A percentile compares a stretch with the other conserved stretches of the same genome.
Conservation (phyloP, 2,888 invertebrate genomes). For the Erynnis tages region DNA sequence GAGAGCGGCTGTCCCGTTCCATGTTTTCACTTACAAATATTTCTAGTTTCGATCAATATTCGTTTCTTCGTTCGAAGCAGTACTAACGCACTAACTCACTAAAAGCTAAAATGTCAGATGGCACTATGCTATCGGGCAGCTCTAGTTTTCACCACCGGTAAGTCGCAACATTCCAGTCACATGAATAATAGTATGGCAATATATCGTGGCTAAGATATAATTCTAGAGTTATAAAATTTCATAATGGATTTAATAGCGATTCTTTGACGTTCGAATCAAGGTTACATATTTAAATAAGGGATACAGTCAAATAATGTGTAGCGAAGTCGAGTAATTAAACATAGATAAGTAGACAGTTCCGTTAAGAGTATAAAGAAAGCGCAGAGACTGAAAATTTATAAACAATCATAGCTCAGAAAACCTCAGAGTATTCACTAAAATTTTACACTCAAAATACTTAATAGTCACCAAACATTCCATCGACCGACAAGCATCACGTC, state of each 20-base stretch:
- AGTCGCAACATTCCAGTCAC: conserved; percentile 39
- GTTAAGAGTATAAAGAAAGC: conserved; percentile 5
- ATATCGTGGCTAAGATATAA: conserved; percentile 31
- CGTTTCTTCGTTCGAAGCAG: conserved; percentile 75
- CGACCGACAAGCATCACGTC: background rate
- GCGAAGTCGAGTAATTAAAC: conserved; percentile 4
- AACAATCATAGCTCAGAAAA: background rate
- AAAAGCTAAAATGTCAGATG: conserved; percentile 76
- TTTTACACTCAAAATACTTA: conserved; percentile 9
- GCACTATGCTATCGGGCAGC: conserved; percentile 73
- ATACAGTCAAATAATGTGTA: conserved; percentile 1
- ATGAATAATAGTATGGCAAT: conserved; percentile 33
- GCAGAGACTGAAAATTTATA: background rate
- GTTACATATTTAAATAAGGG: conserved; percentile 5
- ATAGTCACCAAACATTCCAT: conserved; percentile 6
- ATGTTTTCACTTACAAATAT: conserved; percentile 58
- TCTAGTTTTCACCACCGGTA: conserved; percentile 41
- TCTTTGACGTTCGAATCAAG: conserved; percentile 3
- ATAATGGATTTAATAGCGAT: background rate
- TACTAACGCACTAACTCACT: conserved; percentile 64
- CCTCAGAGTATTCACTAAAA: conserved; percentile 14
- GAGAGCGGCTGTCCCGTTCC: conserved; percentile 13
- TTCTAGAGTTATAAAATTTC: conserved; percentile 18
- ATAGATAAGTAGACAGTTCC: conserved; percentile 4
- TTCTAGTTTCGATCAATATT: conserved; percentile 73